Percentiles rank a stretch among this genome's conserved stretches.
Evolutionary conservation across 1,140 invertebrate species (phyloP).

Genomic region (Meloidogyne floridensis): DNA sequence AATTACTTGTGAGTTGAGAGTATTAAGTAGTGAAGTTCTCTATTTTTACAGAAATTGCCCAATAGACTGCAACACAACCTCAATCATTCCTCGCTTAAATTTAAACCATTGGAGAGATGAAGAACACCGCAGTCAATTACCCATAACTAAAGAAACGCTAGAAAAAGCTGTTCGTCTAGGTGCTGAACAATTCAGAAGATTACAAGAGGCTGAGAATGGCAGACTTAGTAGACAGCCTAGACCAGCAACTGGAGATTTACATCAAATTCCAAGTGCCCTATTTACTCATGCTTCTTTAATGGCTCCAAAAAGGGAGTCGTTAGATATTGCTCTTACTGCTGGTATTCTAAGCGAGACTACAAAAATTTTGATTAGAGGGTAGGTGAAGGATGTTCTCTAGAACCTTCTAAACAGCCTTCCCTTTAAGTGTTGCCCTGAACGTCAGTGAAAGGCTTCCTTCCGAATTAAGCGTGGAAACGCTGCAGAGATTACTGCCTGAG

Average conservation of each 20-base stretch:
- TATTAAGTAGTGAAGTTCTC: too few species aligned
- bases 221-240: conserved; percentile 42
- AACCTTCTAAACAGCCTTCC: conserved; percentile 21
- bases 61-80: conserved; percentile 58
- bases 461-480: conserved; percentile 56
- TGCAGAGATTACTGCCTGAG: conserved; percentile 60
- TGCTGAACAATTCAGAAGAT: conserved; percentile 52
- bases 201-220: conserved; percentile 55
- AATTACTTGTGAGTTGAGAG: conserved; percentile 50
- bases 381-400: conserved; percentile 33
- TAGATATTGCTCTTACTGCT: conserved; percentile 60
- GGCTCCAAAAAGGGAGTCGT: conserved; percentile 61
- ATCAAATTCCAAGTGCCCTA: conserved; percentile 46
- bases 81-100: conserved; percentile 47
- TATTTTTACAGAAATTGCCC: conserved; percentile 57
- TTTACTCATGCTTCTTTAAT: conserved; percentile 57
- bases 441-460: conserved; percentile 50
- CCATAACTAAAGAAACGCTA: conserved; percentile 61
- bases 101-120: conserved; percentile 55
- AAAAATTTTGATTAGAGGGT: conserved; percentile 60
- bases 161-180: conserved; percentile 60
- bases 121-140: conserved; percentile 51
- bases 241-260: conserved; percentile 17
- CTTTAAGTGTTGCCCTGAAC: conserved; percentile 50
- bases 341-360: conserved; percentile 59